Base-by-base conservation (phyloP, 1,140 invertebrate genomes). In the Drosophila sproati region DNA sequence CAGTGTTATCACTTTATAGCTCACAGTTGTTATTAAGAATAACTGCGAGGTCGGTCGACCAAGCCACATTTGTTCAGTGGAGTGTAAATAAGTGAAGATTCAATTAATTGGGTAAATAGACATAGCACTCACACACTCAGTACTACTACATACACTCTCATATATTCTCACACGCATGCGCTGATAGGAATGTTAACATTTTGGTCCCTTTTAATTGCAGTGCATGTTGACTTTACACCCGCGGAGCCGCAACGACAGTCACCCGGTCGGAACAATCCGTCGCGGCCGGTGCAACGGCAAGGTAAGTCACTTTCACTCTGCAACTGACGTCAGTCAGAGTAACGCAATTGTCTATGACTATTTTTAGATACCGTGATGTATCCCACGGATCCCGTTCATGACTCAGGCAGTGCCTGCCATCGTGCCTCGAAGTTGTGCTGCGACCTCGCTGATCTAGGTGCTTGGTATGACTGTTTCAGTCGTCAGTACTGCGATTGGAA, bases 191-290 rank as follows among this genome's bases (percentile, higher is more conserved):
- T 47, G 71, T 60, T 82, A 69, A 87, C 82, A 82, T 67, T 68
- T 71, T 56, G 68, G 63, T 69, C 63, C 66, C 67, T 83, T 81
- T 89, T 87, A 88, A 80, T 87, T 88, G 62, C 83, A 87, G 83
- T 52, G 28, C 57, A 37, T 31, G 41, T 45, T 41, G 35, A 47
- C 41, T 28, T 35, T 54, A 39, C 20, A 5, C n/a, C 5, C 34
- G 43, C 28, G 45, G 29, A 28, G 10, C 28, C 29, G 4, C 34
- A 43, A 3, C 12, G 10, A 20, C 37, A 4, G 20, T 10, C 39
- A 43, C 39, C 39, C 39, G n/a, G 39, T 5, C 37, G 59, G 59
- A 20, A 20, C 10, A 39, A 3, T 5, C 31, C 57, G 10, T 20
- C 28, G 12, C 37, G 52, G 28, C 28, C n/a, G 5, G 43, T 34